Evolutionary conservation across 2,888 invertebrate genomes (phyloP), one percentile per base, ranked within the genome.

Genomic region (Isoperla grammatica): DNA sequence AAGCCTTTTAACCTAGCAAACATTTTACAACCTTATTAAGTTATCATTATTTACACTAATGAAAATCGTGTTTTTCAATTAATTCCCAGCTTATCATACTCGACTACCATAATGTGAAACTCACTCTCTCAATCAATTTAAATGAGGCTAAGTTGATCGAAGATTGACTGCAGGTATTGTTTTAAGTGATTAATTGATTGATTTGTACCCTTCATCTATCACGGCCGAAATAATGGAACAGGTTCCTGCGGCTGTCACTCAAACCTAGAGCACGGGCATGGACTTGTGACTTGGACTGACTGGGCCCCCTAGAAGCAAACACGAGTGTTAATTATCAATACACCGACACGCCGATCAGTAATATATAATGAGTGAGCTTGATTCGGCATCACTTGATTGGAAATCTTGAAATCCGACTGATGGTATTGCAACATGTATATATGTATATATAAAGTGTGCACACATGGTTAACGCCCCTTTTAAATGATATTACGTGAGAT

Each of bases 121-220:
- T 53, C 53, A 12, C 12, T 37, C 37, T 37, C 15, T 46, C 39
- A 53, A 37, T 53, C 37, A 19, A 20, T 39, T 37, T 39, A 53
- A 53, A 39, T 39, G 53, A 53, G 53, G 53, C 37, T 53, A 37
- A 53, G 15, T 13, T n/a, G 17, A 11, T 45, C 37, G 3, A n/a
- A 39, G 53, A 53, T 53, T 53, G 53, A 53, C 53, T 37, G 12
- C 37, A n/a, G n/a, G n/a, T 39, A 53, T 53, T 53, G 53, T 53
- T 53, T 39, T 37, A 17, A 37, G 53, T 53, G 53, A 53, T 53
- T 53, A 53, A 53, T 53, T 53, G 53, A 53, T 53, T 37, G 53
- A 37, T 37, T 37, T 39, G 53, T 39, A 39, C 37, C 53, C 37
- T 39, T 37, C 53, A 53, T 53, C 53, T 37, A 53, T 53, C 53